A percentile compares a stretch with the other conserved stretches of the same genome.
phyloP scores from a whole-genome alignment of 2,888 invertebrate species.

The Chrysolina haemoptera region DNA sequence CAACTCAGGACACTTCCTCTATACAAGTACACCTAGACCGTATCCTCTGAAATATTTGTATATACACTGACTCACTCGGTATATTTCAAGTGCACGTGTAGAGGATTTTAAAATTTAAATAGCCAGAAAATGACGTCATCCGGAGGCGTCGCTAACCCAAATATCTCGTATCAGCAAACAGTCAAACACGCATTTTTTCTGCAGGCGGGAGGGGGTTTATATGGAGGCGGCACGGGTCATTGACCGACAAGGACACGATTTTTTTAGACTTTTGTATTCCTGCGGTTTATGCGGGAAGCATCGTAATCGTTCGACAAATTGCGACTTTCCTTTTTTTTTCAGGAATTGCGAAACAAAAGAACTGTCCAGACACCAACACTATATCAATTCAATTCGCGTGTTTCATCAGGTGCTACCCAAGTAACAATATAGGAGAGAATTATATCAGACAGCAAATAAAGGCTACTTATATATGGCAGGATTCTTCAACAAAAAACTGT shows the following conservation, averaged over 20 bases:
- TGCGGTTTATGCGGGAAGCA: neutral
- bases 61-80: conserved; percentile 8
- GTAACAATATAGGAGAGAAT: too few relatives aligned
- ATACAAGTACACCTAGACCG: neutral
- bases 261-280: conserved; percentile 22
- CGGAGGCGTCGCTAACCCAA: conserved; percentile 49
- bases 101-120: conserved; percentile 49
- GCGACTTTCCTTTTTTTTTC: neutral
- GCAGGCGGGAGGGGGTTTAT: conserved; percentile 29
- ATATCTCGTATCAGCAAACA: conserved; percentile 49
- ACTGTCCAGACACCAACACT: too few relatives aligned
- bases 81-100: conserved; percentile 9
- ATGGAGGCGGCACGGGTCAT: conserved; percentile 25
- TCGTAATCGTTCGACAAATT: neutral
- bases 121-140: conserved; percentile 45
- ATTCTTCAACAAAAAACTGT: too few relatives aligned
- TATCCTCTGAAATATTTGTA: neutral
- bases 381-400: too few relatives aligned
- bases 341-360: too few relatives aligned
- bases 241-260: conserved; percentile 38
- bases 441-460: too few relatives aligned
- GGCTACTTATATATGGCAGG: too few relatives aligned
- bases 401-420: too few relatives aligned
- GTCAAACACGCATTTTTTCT: conserved; percentile 42
- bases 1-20: neutral